Base-by-base conservation (phyloP, 1,140 invertebrate species). In the Drosophila athabasca region DNA sequence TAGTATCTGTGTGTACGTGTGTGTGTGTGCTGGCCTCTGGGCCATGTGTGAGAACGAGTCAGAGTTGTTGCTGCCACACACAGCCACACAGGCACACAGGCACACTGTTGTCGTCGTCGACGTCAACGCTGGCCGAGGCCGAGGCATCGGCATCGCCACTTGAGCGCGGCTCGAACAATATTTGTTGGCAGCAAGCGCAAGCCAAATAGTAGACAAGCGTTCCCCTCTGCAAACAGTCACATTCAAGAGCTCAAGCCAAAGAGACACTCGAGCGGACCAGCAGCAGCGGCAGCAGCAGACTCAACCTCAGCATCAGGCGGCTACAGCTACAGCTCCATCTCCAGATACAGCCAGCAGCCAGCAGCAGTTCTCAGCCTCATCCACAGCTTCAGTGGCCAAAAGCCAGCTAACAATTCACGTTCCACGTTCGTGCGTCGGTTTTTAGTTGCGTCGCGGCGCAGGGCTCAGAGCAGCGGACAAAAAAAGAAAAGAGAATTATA, bases 201-300 rank as follows among this genome's bases (percentile, higher is more conserved):
- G 91, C 91, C 91, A 92, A 92, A 92, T 92, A 92, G 91, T 92
- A 92, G 84, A 90, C 85, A 91, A 88, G 80, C 82, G 80, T 92
- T 91, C 91, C 91, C 91, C 91, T 92, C 91, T 92, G 91, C 89
- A 92, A 92, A 92, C 91, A 92, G 91, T 92, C 91, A 90, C 90
- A 92, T 92, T 91, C 90, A 90, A 90, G 91, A 91, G 90, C 88
- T 91, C 90, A 91, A 89, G 87, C 90, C 85, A 91, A 90, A 91
- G 90, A 91, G 89, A 84, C 90, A 91, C 87, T 90, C 90, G 82
- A 91, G 82, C 90, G 83, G 79, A 87, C 83, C 83, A 88, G 79
- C 83, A 79, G 58, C 79, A 74, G 53, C 66, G 59, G 39, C 73
- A 62, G 62, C 67, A 70, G 22, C 51, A 57, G 71, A 39, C 35